These are phyloP conservation scores for Papio anubis DNA, from an alignment of 2,113 vertebrate species.

Conservation along the genomic window DNA sequence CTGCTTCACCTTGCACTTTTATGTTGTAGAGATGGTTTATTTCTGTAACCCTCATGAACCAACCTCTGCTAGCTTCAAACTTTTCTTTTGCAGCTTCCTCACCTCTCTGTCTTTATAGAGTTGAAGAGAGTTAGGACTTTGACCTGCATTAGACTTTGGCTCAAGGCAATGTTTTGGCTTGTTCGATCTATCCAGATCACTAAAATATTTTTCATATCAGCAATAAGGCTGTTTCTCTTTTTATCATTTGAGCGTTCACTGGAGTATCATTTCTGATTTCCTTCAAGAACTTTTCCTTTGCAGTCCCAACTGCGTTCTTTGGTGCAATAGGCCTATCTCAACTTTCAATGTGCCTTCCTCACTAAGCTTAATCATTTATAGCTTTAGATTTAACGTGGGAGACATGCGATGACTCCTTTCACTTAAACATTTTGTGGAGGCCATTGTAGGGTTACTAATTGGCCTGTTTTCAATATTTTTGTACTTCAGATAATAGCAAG, in stretches of 20 bases:
- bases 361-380: background rate
- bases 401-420: background rate
- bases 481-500: background rate
- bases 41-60: background rate
- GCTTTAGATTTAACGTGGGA: background rate
- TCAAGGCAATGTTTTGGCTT: background rate
- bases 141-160: background rate
- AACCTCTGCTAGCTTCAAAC: background rate
- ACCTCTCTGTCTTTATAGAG: background rate
- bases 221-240: background rate
- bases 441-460: background rate
- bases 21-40: background rate
- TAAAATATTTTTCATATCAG: background rate
- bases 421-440: background rate
- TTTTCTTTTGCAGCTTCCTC: background rate
- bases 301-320: background rate
- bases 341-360: background rate
- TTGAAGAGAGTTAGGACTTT: background rate
- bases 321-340: background rate
- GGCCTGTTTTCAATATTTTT: background rate
- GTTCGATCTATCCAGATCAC: background rate
- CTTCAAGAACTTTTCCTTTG: background rate
- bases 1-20: background rate
- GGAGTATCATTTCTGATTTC: background rate
- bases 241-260: background rate